These are phyloP conservation scores for Lasiurus borealis DNA, from an alignment of 2,113 vertebrate genomes.

Conservation along the genomic window DNA sequence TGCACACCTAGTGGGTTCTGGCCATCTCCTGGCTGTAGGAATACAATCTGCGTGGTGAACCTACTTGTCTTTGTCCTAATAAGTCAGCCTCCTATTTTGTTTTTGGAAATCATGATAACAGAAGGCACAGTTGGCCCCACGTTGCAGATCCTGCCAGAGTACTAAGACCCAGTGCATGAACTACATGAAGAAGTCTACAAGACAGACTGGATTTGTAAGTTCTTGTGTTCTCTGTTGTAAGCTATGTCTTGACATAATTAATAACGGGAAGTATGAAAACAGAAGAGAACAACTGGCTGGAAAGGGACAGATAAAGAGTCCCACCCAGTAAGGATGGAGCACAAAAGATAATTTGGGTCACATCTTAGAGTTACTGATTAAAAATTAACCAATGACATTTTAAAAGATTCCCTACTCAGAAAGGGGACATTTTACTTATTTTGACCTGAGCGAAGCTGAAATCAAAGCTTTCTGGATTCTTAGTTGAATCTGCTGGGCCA, in stretches of 20 bases:
- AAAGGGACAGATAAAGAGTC: not conserved
- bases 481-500: not conserved
- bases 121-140: not conserved
- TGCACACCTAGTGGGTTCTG: not conserved
- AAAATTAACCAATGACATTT: not conserved
- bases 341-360: not conserved
- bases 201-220: not conserved
- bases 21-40: not conserved
- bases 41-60: not conserved
- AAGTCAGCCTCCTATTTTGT: not conserved
- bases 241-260: not conserved
- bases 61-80: not conserved
- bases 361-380: not conserved
- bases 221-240: constrained; percentile 12
- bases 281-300: not conserved
- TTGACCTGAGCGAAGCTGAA: not conserved
- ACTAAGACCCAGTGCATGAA: not conserved
- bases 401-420: not conserved
- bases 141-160: not conserved
- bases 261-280: not conserved
- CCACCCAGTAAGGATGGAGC: not conserved
- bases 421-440: not conserved
- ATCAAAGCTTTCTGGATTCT: not conserved
- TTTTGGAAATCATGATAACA: not conserved
- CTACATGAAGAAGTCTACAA: not conserved